These are phyloP conservation scores for Dryobotodes eremita DNA, from an alignment of 2,888 invertebrate species.

Conservation along the genomic window DNA sequence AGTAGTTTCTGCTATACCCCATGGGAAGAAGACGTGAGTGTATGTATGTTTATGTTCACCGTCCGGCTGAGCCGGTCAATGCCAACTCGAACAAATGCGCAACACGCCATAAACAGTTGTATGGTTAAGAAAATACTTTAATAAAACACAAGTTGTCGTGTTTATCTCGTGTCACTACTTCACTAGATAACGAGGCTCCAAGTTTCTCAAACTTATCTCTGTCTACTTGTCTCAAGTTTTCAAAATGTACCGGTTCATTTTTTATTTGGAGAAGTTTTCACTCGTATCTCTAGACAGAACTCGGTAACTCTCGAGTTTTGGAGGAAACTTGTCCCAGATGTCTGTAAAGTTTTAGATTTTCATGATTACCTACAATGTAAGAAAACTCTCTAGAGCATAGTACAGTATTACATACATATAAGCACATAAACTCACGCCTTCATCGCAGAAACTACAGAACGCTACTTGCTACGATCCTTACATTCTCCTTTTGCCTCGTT, in stretches of 20 bases:
- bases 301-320: slow-evolving; percentile 9
- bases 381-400: too few relatives aligned
- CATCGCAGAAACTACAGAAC: too few relatives aligned
- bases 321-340: slow-evolving; percentile 11
- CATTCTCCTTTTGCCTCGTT: too few relatives aligned
- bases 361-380: too few relatives aligned
- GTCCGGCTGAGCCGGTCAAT: neutral
- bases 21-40: too few relatives aligned
- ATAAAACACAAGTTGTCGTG: slow-evolving; percentile 56
- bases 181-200: slow-evolving; percentile 54
- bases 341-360: slow-evolving; percentile 4
- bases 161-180: slow-evolving; percentile 52
- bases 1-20: too few relatives aligned
- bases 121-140: slow-evolving; percentile 34
- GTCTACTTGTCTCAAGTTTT: slow-evolving; percentile 48
- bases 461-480: too few relatives aligned
- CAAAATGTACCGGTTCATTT: slow-evolving; percentile 47
- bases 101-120: neutral
- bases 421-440: too few relatives aligned
- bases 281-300: slow-evolving; percentile 16
- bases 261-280: slow-evolving; percentile 36
- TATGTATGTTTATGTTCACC: neutral
- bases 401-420: too few relatives aligned
- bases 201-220: slow-evolving; percentile 60
- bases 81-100: neutral